These are phyloP conservation scores for Pseudomyrmex cubaensis DNA, from an alignment of 1,140 invertebrate genomes.

Conservation along the genomic window DNA sequence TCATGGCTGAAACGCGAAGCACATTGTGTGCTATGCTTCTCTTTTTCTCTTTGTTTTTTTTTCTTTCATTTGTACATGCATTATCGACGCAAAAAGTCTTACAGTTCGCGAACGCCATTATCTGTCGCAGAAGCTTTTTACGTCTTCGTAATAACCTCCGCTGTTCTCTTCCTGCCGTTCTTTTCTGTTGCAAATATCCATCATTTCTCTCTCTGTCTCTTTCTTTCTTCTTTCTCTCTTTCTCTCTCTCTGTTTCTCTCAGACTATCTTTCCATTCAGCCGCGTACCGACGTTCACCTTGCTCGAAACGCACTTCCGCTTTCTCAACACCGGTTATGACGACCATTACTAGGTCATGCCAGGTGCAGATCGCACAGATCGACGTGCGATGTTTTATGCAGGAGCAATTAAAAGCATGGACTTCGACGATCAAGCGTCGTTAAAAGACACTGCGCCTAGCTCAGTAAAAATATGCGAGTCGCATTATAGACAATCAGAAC, in stretches of 20 bases:
- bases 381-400: constrained; percentile 22
- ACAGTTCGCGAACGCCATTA: constrained; percentile 7
- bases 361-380: constrained; percentile 1
- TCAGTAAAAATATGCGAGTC: not conserved
- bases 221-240: too few species aligned
- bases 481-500: too few species aligned
- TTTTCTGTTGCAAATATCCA: constrained; percentile 15
- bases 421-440: not conserved
- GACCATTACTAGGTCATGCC: not conserved
- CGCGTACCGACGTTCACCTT: constrained; percentile 16
- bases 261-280: constrained; percentile 27
- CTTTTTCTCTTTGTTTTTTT: not conserved
- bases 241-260: not conserved
- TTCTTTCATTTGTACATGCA: constrained; percentile 5
- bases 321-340: constrained; percentile 4
- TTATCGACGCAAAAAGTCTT: constrained; percentile 20
- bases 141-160: constrained; percentile 26
- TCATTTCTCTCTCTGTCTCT: not conserved
- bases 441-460: too few species aligned
- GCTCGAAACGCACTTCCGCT: constrained; percentile 38
- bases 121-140: constrained; percentile 5
- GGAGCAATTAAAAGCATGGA: constrained; percentile 28
- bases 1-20: constrained; percentile 15
- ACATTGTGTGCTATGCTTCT: not conserved
- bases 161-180: not conserved